Evolutionary conservation across 2,888 invertebrate species (phyloP).

Genomic region (Drosophila formosana): DNA sequence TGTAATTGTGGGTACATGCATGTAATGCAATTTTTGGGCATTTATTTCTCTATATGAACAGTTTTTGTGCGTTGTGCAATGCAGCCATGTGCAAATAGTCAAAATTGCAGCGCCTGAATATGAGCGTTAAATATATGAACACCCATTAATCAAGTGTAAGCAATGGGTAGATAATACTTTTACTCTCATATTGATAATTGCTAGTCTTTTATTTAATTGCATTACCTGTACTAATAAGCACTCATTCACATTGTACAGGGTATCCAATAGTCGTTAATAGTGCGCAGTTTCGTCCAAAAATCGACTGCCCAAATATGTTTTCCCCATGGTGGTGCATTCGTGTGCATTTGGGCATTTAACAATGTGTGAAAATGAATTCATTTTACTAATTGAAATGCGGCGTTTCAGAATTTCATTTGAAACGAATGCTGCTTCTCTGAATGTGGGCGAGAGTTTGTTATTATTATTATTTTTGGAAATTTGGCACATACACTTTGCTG

Average conservation of each 20-base stretch:
- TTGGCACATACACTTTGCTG: background rate
- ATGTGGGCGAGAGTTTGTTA: background rate
- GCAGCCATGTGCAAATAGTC: constrained; percentile 38
- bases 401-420: constrained; percentile 47
- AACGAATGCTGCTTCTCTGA: background rate
- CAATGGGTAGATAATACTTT: background rate
- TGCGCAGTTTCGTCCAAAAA: background rate
- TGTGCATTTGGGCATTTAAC: constrained; percentile 60
- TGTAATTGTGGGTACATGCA: constrained; percentile 18
- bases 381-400: constrained; percentile 68
- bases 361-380: constrained; percentile 68
- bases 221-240: background rate
- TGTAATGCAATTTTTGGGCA: constrained; percentile 38
- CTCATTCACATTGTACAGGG: background rate
- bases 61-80: constrained; percentile 16
- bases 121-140: constrained; percentile 11
- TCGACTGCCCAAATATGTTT: constrained; percentile 29
- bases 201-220: too few relatives aligned
- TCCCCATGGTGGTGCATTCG: constrained; percentile 26
- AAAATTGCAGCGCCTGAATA: constrained; percentile 21
- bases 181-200: too few relatives aligned
- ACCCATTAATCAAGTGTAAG: background rate
- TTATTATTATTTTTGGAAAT: constrained; percentile 5
- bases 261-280: constrained; percentile 1
- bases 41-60: constrained; percentile 22